phyloP scores from a whole-genome alignment of 2,113 vertebrate species.

The Pteronura brasiliensis region DNA sequence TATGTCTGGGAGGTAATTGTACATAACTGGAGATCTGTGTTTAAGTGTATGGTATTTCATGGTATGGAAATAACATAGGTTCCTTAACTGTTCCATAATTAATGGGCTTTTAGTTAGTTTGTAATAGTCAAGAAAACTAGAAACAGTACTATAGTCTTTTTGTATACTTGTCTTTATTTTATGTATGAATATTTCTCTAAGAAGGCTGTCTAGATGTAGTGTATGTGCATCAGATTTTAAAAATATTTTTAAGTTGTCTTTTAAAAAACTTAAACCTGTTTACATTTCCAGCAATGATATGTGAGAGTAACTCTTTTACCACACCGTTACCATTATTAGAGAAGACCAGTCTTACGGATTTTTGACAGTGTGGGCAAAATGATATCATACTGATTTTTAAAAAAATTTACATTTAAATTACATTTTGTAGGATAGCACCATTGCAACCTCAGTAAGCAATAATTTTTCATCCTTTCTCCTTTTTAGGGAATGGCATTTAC shows the following conservation, averaged over 20 bases:
- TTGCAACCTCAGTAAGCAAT: background rate
- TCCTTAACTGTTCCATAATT: background rate
- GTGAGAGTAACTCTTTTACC: background rate
- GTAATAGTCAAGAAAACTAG: background rate
- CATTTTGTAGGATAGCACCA: background rate
- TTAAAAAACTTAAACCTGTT: background rate
- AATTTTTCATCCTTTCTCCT: constrained; percentile 31
- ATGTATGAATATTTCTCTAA: background rate
- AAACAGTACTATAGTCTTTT: background rate
- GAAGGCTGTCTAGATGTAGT: background rate
- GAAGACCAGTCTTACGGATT: background rate
- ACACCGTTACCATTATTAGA: background rate
- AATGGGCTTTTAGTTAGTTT: background rate
- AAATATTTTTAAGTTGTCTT: background rate
- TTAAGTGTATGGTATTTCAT: background rate
- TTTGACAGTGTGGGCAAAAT: background rate
- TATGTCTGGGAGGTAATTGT: background rate
- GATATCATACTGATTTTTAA: background rate
- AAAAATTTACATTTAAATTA: background rate
- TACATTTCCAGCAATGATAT: background rate
- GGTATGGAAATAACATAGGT: background rate
- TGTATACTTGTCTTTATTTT: background rate
- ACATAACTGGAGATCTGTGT: background rate
- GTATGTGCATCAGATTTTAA: background rate
- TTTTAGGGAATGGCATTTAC: constrained; percentile 98